A percentile compares a stretch with the other conserved stretches of the same genome.
Conservation (phyloP, 2,888 invertebrate species). For the Pristionchus japonicus region DNA sequence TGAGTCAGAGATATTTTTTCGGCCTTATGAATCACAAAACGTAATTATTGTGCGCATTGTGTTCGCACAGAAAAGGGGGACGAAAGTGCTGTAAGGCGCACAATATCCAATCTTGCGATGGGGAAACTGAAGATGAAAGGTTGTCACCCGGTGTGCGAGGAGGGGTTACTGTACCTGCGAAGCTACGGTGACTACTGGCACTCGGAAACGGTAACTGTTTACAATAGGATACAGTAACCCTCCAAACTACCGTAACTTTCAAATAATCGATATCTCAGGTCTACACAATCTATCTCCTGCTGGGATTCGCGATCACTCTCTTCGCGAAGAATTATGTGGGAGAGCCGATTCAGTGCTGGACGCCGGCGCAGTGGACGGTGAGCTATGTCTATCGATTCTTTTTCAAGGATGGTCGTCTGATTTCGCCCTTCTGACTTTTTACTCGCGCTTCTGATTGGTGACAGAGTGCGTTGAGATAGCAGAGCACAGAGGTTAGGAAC, state of each 20-base stretch:
- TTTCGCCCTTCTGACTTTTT: too few species aligned
- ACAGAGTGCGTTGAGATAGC: too few species aligned
- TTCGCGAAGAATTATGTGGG: conserved; percentile 78
- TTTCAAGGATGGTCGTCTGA: too few species aligned
- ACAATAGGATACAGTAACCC: neutral
- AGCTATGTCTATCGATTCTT: neutral
- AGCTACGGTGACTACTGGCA: too few species aligned
- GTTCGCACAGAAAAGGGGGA: too few species aligned
- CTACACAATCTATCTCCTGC: conserved; percentile 76
- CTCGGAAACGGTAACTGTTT: too few species aligned
- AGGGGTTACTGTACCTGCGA: too few species aligned
- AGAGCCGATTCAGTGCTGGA: conserved; percentile 78
- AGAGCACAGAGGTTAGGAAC: too few species aligned
- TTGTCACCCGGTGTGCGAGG: too few species aligned
- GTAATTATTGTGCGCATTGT: neutral
- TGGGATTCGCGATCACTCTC: conserved; percentile 76
- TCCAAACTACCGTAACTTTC: neutral
- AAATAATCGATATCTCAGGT: conserved; percentile 64
- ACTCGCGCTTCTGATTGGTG: neutral
- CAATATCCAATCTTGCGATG: neutral
- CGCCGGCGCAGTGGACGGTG: conserved; percentile 67
- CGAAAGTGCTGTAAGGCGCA: neutral
- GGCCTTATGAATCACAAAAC: neutral
- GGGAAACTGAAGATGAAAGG: too few species aligned
- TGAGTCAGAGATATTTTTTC: neutral